Evolutionary conservation across 2,113 vertebrate genomes (phyloP), one percentile per base, ranked within the genome.

Genomic region (Rhinopomastus cyanomelas): DNA sequence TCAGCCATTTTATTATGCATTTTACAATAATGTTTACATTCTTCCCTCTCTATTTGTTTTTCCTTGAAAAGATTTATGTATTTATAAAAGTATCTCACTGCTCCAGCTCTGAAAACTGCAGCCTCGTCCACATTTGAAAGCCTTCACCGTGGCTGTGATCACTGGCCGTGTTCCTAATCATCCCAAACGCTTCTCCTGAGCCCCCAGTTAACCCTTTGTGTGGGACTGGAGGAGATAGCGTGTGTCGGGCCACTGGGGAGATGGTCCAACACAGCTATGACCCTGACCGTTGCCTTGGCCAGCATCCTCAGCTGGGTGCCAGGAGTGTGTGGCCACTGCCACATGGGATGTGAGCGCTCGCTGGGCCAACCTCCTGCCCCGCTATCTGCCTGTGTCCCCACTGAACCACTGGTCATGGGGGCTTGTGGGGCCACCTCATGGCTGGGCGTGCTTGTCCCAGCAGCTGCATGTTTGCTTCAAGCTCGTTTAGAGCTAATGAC

Each of bases 1-100:
- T 9, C 93, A 90, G 92, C 79, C 85, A 19, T 86, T 95, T 92
- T 95, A 95, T 95, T 95, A 91, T 95, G 95, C 90, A 75, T 95
- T 96, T 95, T 95, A 96, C 92, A 90, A 94, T 93, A 94, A 94
- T 92, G 93, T 96, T 95, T 96, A 92, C 95, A 95, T 96, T 96
- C 93, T 82, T 95, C 56, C 48, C 71, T 72, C 87, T 73, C 1
- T 95, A 93, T 96, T 95, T 96, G 93, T 95, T 95, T 96, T 94
- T 60, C 81, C 90, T 94, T 90, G 84, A 85, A 67, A 93, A 95
- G 93, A 94, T 94, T 95, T 95, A 95, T 93, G 93, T 90, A 94
- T 96, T 96, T 95, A 89, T 94, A 93, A 95, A 94, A 96, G 94
- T 92, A 92, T 92, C 90, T 91, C 18, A 2, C 93, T 87, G 74